Evolutionary conservation across 1,140 invertebrate genomes (phyloP), one percentile per base, ranked within the genome.

Genomic region (Drosophila truncata): DNA sequence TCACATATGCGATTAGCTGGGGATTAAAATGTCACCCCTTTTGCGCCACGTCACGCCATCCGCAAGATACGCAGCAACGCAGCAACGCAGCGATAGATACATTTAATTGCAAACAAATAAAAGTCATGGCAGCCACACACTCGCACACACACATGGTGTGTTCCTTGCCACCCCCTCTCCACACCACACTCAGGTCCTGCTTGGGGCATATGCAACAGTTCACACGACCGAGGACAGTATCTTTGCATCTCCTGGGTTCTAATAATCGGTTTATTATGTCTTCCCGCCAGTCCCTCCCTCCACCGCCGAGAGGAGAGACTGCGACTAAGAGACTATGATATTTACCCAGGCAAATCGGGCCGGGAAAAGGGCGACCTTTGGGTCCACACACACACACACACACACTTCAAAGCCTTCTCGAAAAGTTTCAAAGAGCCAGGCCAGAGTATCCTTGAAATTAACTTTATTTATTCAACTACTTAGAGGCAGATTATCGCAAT

Each of bases 401-500:
- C 44, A 29, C 49, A 86, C 77, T 84, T 84, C 81, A 88, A 86
- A 82, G 78, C 65, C 44, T 27, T 60, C 31, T 20, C 44, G 9
- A 42, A 83, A 83, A 83, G 63, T 82, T 80, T 81, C 55, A 29
- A 67, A 81, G 72, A 39, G 82, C 76, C 70, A 76, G 63, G 71
- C 54, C 52, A 49, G 77, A 90, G 85, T 73, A 90, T 90, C 82
- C 81, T 79, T 78, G 49, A 91, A 91, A 91, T 91, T 91, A 91
- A 91, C 82, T 87, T 76, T 91, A 81, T 92, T 92, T 92, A 92
- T 92, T 92, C 92, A 92, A 91, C 79, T 92, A 92, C 91, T 92
- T 92, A 92, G 88, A 91, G 91, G 76, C 84, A 92, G 91, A 91
- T 92, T 92, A 92, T 91, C 84, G 85, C 91, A 92, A 92, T 92